phyloP scores from a whole-genome alignment of 2,888 invertebrate genomes.

The Boloria euphrosyne region DNA sequence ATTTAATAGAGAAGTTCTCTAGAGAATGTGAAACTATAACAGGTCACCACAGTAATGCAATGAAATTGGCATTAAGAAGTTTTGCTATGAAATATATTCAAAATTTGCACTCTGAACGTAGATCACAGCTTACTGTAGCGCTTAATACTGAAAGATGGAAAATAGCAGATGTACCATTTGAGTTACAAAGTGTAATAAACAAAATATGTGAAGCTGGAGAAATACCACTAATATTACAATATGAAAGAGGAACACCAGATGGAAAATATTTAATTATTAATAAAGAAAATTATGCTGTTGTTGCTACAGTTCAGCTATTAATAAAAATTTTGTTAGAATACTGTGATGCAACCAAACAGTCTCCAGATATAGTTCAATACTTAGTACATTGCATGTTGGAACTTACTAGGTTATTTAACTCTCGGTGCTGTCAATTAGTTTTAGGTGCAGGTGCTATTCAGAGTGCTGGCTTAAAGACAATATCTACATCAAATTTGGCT shows the following conservation, averaged over 20 bases:
- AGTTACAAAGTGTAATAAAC: constrained; percentile 93
- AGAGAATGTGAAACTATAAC: constrained; percentile 88
- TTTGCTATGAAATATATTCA: constrained; percentile 96
- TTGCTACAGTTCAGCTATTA: constrained; percentile 92
- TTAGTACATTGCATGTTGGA: constrained; percentile 94
- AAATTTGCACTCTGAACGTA: constrained; percentile 94
- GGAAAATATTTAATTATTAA: constrained; percentile 84
- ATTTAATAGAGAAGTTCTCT: constrained; percentile 90
- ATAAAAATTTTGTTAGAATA: constrained; percentile 96
- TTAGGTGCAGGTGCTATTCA: constrained; percentile 98
- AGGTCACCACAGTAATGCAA: constrained; percentile 88
- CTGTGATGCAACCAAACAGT: constrained; percentile 89
- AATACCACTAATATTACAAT: constrained; percentile 66
- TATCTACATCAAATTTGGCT: constrained; percentile 96
- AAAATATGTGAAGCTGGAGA: constrained; percentile 82
- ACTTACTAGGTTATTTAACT: constrained; percentile 92
- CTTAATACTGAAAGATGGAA: constrained; percentile 97
- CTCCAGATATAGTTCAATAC: constrained; percentile 90
- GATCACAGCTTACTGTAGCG: constrained; percentile 90
- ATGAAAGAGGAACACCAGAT: constrained; percentile 71
- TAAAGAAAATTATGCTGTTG: constrained; percentile 88
- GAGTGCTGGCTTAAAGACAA: constrained; percentile 95
- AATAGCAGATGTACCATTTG: constrained; percentile 93
- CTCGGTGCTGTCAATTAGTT: constrained; percentile 95
- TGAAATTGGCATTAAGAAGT: constrained; percentile 91